Conservation (phyloP, 2,797 vertebrate genomes). For the Schizopygopsis malacanthus region DNA sequence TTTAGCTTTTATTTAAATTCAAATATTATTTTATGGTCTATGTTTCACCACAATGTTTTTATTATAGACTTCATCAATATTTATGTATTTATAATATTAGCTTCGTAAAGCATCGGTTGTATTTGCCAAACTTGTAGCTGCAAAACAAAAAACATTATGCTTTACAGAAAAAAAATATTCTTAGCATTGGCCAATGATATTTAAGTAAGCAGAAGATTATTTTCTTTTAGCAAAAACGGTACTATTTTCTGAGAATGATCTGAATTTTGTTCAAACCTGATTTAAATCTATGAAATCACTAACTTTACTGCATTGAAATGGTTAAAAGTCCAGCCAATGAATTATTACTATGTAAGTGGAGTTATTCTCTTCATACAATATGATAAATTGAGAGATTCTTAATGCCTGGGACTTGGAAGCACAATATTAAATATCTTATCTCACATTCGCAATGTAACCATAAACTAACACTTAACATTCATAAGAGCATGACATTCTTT, state of each 20-base stretch:
- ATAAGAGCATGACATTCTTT: slow-evolving; percentile 63
- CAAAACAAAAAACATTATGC: background rate
- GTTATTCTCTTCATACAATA: background rate
- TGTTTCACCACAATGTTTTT: too few species aligned
- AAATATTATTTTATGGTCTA: background rate
- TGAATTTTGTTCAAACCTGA: slow-evolving; percentile 10
- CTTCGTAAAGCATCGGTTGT: background rate
- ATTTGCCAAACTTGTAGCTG: background rate
- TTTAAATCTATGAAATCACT: background rate
- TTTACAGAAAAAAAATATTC: background rate
- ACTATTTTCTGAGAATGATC: slow-evolving; percentile 3
- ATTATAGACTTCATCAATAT: background rate
- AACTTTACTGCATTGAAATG: background rate
- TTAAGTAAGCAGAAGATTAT: background rate
- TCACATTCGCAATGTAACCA: slow-evolving; percentile 60
- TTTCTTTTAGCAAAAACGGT: background rate
- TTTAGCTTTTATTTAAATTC: background rate
- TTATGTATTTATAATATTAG: background rate
- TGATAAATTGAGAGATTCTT: background rate
- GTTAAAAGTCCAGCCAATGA: background rate
- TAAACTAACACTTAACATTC: slow-evolving; percentile 66
- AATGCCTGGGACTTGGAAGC: background rate
- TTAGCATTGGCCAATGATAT: background rate
- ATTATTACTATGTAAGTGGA: background rate
- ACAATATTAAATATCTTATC: slow-evolving; percentile 38